phyloP scores from a whole-genome alignment of 2,797 vertebrate genomes.

The Cottoperca gobio region DNA sequence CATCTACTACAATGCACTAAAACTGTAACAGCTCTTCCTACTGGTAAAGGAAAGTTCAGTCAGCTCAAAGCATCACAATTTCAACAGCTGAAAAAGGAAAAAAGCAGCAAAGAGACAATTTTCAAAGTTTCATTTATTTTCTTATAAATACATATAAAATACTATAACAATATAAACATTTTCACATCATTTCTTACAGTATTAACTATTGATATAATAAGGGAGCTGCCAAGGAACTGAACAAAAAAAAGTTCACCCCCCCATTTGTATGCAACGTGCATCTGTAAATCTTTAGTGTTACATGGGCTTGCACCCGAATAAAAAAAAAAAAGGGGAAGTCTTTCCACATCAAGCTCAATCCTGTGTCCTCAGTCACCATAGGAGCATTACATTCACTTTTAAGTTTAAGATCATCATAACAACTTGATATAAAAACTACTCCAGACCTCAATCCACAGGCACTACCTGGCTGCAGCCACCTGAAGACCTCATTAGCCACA shows the following conservation, averaged over 20 bases:
- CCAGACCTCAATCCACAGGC: slow-evolving; percentile 37
- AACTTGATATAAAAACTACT: slow-evolving; percentile 43
- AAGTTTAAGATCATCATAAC: slow-evolving; percentile 58
- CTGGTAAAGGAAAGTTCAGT: slow-evolving; percentile 25
- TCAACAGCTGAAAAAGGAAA: no score
- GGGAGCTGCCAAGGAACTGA: slow-evolving; percentile 15
- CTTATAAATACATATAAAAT: slow-evolving; percentile 83
- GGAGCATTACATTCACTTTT: slow-evolving; percentile 62
- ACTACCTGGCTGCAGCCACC: slow-evolving; percentile 17
- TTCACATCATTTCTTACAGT: slow-evolving; percentile 59
- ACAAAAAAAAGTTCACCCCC: slow-evolving; percentile 4
- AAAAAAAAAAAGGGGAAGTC: slow-evolving; percentile 17
- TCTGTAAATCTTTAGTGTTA: slow-evolving; percentile 27
- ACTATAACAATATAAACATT: slow-evolving; percentile 72
- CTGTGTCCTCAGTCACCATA: slow-evolving; percentile 55
- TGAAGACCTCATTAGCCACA: slow-evolving; percentile 41
- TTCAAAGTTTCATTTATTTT: slow-evolving; percentile 77
- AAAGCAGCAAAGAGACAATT: background rate
- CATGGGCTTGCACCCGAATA: slow-evolving; percentile 12
- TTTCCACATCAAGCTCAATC: slow-evolving; percentile 31
- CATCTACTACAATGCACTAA: background rate
- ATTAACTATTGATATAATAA: slow-evolving; percentile 46
- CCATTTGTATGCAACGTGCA: slow-evolving; percentile 17
- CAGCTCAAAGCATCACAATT: background rate
- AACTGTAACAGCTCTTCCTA: slow-evolving; percentile 22